These are phyloP conservation scores for Pollenia griseotomentosa DNA, from an alignment of 2,888 invertebrate genomes.

Conservation along the genomic window DNA sequence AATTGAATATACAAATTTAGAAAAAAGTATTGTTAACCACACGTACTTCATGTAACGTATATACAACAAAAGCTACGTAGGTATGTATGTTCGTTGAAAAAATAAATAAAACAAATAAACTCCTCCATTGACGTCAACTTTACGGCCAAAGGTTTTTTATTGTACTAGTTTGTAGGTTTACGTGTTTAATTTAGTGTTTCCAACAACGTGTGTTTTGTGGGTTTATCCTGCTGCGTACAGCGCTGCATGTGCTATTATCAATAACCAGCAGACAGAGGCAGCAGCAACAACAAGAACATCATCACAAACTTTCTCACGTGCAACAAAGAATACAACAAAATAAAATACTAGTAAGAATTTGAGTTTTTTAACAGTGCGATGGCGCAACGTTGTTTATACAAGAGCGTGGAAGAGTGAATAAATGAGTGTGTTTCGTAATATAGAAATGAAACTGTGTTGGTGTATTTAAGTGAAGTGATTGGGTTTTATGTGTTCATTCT, in stretches of 20 bases:
- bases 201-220: constrained; percentile 64
- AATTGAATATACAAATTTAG: constrained; percentile 39
- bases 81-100: not conserved
- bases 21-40: constrained; percentile 47
- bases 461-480: constrained; percentile 44
- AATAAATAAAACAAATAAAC: constrained; percentile 29
- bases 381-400: constrained; percentile 43
- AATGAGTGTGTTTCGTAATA: constrained; percentile 23
- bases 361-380: constrained; percentile 29
- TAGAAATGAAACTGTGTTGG: not conserved
- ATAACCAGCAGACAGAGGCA: constrained; percentile 4
- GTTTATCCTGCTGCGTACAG: constrained; percentile 63
- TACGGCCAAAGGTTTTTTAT: constrained; percentile 71
- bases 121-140: constrained; percentile 48
- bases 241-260: constrained; percentile 50
- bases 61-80: too few relatives aligned
- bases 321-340: constrained; percentile 24
- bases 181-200: constrained; percentile 35
- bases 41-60: constrained; percentile 27
- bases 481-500: constrained; percentile 41
- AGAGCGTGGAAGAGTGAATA: constrained; percentile 17
- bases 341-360: constrained; percentile 12
- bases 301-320: constrained; percentile 39
- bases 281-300: constrained; percentile 22
- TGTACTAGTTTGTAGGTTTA: constrained; percentile 44